Evolutionary conservation across 1,140 invertebrate genomes (phyloP), one percentile per base, ranked within the genome.

Genomic region (Stegodyphus mimosarum): DNA sequence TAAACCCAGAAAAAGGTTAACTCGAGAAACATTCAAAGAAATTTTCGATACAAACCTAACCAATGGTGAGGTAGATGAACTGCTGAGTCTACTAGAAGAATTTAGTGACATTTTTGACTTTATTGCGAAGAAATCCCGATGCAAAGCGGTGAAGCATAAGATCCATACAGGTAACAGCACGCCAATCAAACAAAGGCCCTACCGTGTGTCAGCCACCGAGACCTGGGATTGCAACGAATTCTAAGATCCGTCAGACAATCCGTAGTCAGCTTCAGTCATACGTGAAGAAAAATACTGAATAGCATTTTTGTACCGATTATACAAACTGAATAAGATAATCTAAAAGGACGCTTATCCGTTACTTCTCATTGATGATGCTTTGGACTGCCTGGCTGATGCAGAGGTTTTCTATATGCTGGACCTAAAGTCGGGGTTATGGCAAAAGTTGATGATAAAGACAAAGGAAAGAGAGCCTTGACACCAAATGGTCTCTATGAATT

Each of bases 361-460:
- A 33, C 33, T 3, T 33, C 33, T 1, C 33, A 33, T 33, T 3
- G 1, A 33, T 33, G 1, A 33, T 33, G 33, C 33, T 33, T 33
- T 33, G 33, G 3, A 33, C 33, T 33, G 33, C 33, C 33, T 33
- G 33, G 33, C 33, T 33, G 33, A 3, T 33, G 33, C 33, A 33
- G 33, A 33, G 3, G 33, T 33, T 33, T 33, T 33, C 33, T 33
- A 1, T 33, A 33, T 33, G 33, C 1, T 33, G 33, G 33, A 33
- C 3, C 33, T 33, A 33, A 33, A 33, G 33, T 33, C 33, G 3
- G 33, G 3, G 1, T 33, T 1, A 1, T 33, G 33, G 33, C 33
- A 33, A 33, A 33, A 1, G 87, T 92, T 2, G 83, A 92, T 33
- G 90, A 90, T 0, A 86, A 87, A 78, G 93, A 93, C 83, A 90